Evolutionary conservation across 2,797 vertebrate genomes (phyloP), one percentile per base, ranked within the genome.

Genomic region (Taeniopygia guttata): DNA sequence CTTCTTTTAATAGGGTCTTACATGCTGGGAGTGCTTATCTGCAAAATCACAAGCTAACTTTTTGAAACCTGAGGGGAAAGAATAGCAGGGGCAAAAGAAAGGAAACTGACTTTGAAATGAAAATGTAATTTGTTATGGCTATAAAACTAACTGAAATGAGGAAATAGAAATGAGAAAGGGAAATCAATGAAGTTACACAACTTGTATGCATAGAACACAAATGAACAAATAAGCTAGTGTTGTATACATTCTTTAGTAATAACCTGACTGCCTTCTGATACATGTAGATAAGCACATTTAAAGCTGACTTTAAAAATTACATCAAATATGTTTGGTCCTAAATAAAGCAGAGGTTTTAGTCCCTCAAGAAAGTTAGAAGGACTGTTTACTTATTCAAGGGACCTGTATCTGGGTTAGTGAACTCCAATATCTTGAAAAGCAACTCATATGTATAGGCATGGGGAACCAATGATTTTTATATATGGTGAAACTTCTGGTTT

Each of bases 101-200:
- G 51, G 34, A 46, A 85, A 38, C 34, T 40, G 58, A 48, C 77
- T 93, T 90, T 89, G 67, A 93, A 87, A n/a, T 22, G 48, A 84
- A 95, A 93, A 90, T 63, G 21, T 46, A 79, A 91, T 95, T 92
- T 84, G 42, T 73, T 70, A 86, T 67, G 84, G 87, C 52, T 91
- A 10, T 89, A 90, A 91, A 90, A 62, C 13, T 63, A 84, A 81
- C 63, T 56, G 55, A 94, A 91, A 94, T 82, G 79, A 91, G 79
- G 73, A 91, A 95, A 69, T 18, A 62, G 48, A 87, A 83, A 94
- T 75, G 29, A 68, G 54, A 89, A 92, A 73, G 0, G 11, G 79
- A 88, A 93, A 88, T 76, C 80, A 88, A 27, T 67, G 18, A 49
- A 73, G 42, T 87, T 91, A 43, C 81, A 76, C 67, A 88, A 69